Base-by-base conservation (phyloP, 2,888 invertebrate genomes). In the Aethes cnicana region DNA sequence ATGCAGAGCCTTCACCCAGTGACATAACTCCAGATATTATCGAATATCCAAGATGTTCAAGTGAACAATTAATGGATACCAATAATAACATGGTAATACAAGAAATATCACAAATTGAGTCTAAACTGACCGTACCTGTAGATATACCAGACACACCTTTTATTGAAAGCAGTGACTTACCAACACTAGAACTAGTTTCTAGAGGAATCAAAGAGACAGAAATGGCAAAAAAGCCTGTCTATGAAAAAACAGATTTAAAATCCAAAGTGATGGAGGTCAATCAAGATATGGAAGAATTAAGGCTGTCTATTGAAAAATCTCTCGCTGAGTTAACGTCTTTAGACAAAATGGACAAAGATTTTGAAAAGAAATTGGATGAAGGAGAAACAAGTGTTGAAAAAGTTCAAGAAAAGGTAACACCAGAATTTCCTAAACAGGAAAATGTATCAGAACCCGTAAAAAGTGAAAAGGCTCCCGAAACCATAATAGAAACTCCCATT, bases 241-340 rank as follows among this genome's bases (percentile, higher is more conserved):
- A 68, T 47, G 82, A 83, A 62, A 84, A 82, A 56, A 84, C 77
- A 3, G 84, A 83, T 59, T 62, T 86, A 1, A 86, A 84, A 68
- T 84, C 86, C 0, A 85, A 87, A 74, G 82, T 85, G 63, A 75
- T 86, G 65, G 87, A 87, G 67, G 88, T 88, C 0, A 86, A 83
- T 56, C 72, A 81, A 64, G 87, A 86, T 44, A 83, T 89, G 84
- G 85, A 88, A 59, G 87, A 83, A 43, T 63, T 89, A 35, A 75
- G 82, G 44, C 42, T 77, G 11, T 87, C 88, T 0, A 84, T 89
- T 48, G 89, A 89, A 66, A 77, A 73, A 54, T 87, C 89, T 12
- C 66, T 89, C 54, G 87, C 86, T 20, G 89, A 83, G 58, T 64
- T 88, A 1, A 79, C 81, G 3, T 66, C 76, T 8, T 69, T 84